phyloP scores from a whole-genome alignment of 2,797 vertebrate species.

The Halcyon smyrnensis region DNA sequence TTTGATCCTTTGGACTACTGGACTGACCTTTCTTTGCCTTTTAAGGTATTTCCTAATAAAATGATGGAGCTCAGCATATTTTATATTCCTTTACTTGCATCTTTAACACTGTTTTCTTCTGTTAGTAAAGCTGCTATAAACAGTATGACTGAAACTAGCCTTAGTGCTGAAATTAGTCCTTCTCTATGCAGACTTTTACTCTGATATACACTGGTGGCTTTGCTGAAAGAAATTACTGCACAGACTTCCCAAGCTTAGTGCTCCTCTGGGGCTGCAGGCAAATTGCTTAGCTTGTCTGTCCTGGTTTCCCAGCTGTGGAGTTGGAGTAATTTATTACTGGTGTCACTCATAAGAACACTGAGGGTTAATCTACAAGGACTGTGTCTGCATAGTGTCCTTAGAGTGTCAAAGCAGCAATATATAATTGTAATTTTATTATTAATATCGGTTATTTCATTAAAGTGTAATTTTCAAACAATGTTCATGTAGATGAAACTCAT shows the following conservation, averaged over 20 bases:
- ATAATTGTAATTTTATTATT: constrained; percentile 35
- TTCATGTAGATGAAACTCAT: neutral
- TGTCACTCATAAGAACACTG: neutral
- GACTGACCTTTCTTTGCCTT: neutral
- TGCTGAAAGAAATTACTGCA: constrained; percentile 5
- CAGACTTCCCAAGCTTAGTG: constrained; percentile 34
- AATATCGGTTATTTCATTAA: constrained; percentile 35
- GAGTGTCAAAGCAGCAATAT: neutral
- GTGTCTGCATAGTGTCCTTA: neutral
- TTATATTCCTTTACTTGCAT: neutral
- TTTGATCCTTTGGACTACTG: neutral
- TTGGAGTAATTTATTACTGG: constrained; percentile 13
- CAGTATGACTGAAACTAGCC: neutral
- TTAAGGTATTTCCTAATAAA: neutral
- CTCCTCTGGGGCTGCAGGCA: constrained; percentile 22
- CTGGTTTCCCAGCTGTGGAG: constrained; percentile 43
- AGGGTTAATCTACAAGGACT: constrained; percentile 25
- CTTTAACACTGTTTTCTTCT: neutral
- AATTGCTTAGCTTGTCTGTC: constrained; percentile 46
- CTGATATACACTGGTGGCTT: constrained; percentile 19
- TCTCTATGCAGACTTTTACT: neutral
- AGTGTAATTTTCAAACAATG: neutral
- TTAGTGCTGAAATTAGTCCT: constrained; percentile 5
- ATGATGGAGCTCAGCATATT: neutral
- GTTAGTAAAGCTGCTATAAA: neutral